Conservation (phyloP, 2,113 vertebrate genomes). For the Anarhynchus alexandrinus region DNA sequence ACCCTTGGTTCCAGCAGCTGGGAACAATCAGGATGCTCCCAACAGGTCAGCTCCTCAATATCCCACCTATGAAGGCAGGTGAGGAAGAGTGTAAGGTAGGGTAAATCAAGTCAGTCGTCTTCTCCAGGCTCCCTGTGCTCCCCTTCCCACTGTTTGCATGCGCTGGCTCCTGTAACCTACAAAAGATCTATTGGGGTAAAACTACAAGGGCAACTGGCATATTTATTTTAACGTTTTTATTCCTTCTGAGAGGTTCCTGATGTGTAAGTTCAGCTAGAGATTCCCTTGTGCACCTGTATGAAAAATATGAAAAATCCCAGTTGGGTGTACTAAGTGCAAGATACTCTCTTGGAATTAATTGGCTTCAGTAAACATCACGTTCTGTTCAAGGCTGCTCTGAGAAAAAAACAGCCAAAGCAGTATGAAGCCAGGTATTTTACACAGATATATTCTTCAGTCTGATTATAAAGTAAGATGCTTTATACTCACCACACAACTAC, state of each 20-base stretch:
- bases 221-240: background rate
- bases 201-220: background rate
- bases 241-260: background rate
- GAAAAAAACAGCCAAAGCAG: background rate
- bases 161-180: background rate
- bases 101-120: background rate
- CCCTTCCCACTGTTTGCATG: background rate
- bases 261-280: background rate
- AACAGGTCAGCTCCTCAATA: background rate
- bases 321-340: background rate
- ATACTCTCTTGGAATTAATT: background rate
- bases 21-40: background rate
- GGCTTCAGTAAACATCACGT: background rate
- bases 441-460: background rate
- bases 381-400: background rate
- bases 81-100: background rate
- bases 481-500: background rate
- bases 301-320: background rate
- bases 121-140: background rate
- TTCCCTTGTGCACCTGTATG: background rate
- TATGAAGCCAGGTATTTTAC: background rate
- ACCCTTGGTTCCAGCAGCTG: background rate
- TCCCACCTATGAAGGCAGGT: background rate
- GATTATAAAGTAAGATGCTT: background rate
- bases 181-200: background rate